A percentile compares a stretch with the other conserved stretches of the same genome.
Evolutionary conservation across 1,140 invertebrate species (phyloP).

Genomic region (Chymomyza costata): DNA sequence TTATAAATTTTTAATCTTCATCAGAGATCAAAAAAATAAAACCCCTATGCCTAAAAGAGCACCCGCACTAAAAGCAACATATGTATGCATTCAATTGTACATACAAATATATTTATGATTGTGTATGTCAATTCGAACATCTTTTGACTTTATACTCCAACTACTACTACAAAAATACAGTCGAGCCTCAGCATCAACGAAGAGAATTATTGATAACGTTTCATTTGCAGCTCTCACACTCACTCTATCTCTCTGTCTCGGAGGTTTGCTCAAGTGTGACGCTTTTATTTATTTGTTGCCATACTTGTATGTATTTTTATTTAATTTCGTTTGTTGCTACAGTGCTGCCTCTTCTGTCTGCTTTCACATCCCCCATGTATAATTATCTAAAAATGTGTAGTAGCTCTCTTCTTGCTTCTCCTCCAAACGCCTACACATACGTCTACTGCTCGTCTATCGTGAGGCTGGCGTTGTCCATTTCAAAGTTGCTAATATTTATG

Average conservation of each 20-base stretch:
- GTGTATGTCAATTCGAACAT: too few species aligned
- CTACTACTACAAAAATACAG: too few species aligned
- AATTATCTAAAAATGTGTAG: constrained; percentile 39
- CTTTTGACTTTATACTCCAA: too few species aligned
- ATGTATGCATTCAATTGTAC: too few species aligned
- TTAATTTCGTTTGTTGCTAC: constrained; percentile 24
- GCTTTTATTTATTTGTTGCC: constrained; percentile 48
- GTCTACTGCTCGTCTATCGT: constrained; percentile 35
- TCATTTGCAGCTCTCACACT: background rate
- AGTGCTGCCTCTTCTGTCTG: background rate
- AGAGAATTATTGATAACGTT: constrained; percentile 34
- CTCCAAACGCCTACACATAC: constrained; percentile 22
- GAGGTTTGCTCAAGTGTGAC: constrained; percentile 56
- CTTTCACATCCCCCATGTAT: constrained; percentile 37
- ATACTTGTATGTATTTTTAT: constrained; percentile 31
- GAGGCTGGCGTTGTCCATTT: constrained; percentile 12
- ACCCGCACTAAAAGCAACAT: too few species aligned
- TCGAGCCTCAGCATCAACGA: constrained; percentile 6
- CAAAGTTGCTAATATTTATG: constrained; percentile 23
- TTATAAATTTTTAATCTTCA: too few species aligned
- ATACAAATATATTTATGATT: too few species aligned
- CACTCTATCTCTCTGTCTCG: constrained; percentile 2
- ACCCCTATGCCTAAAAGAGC: too few species aligned
- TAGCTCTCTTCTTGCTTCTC: constrained; percentile 13
- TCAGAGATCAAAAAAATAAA: too few species aligned